phyloP scores from a whole-genome alignment of 2,797 vertebrate species.

The Borostomias antarcticus region DNA sequence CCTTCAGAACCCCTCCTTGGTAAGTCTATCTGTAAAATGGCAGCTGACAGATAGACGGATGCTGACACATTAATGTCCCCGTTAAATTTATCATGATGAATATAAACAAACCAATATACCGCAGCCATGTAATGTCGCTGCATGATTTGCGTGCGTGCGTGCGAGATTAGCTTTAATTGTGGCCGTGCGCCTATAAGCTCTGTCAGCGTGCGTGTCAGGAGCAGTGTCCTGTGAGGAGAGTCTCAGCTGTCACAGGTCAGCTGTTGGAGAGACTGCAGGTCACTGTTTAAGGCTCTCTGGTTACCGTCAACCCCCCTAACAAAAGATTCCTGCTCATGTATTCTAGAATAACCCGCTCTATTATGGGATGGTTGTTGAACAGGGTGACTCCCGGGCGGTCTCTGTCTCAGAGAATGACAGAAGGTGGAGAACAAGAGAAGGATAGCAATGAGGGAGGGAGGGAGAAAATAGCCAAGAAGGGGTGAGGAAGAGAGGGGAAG shows the following conservation, averaged over 20 bases:
- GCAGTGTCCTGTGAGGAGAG: slow-evolving; percentile 24
- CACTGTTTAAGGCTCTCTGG: background rate
- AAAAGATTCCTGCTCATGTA: background rate
- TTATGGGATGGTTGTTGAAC: background rate
- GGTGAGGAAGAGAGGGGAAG: background rate
- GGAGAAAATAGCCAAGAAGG: background rate
- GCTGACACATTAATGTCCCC: background rate
- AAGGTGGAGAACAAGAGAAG: background rate
- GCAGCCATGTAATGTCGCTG: background rate
- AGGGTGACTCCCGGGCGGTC: background rate
- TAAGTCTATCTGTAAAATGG: slow-evolving; percentile 2
- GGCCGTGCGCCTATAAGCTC: slow-evolving; percentile 26
- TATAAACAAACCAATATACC: background rate
- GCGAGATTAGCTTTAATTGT: background rate
- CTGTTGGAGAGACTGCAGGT: slow-evolving; percentile 18
- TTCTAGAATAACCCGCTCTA: slow-evolving; percentile 2
- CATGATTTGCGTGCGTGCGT: background rate
- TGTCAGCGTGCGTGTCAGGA: slow-evolving; percentile 11
- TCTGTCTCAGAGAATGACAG: background rate
- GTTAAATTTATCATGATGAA: background rate
- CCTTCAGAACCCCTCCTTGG: slow-evolving; percentile 23
- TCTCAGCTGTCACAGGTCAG: slow-evolving; percentile 53
- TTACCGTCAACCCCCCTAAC: background rate
- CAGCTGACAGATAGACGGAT: slow-evolving; percentile 16
- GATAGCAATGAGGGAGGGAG: background rate